phyloP scores from a whole-genome alignment of 92 coral and sea anemone species.

The Phymanthus crucifer region DNA sequence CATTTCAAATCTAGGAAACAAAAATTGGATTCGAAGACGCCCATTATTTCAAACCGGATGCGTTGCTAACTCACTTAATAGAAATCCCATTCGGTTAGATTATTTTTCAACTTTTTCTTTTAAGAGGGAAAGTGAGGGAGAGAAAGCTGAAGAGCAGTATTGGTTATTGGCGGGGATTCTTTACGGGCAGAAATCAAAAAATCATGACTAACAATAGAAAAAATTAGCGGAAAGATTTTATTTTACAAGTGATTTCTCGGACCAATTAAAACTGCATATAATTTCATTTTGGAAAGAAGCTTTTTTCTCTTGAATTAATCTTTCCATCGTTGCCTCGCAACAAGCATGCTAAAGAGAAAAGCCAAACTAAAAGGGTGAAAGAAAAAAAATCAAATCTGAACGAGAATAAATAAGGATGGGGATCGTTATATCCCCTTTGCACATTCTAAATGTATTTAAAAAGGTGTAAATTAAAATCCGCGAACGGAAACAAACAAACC shows the following conservation, averaged over 20 bases:
- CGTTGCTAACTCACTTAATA: not conserved
- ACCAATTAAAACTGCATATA: not conserved
- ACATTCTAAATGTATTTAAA: not conserved
- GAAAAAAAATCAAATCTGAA: not conserved
- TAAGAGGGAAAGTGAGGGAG: not conserved
- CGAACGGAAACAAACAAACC: not conserved
- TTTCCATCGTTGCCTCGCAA: not conserved
- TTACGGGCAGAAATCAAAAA: not conserved
- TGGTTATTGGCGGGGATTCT: not conserved
- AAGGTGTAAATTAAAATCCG: not conserved
- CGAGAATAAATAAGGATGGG: not conserved
- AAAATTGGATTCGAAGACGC: not conserved
- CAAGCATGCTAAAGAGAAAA: not conserved
- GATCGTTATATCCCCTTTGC: not conserved
- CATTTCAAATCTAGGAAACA: not conserved
- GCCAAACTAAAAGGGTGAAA: not conserved
- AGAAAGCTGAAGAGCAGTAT: not conserved
- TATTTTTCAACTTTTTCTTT: not conserved
- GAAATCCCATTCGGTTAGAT: not conserved
- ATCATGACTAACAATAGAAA: not conserved
- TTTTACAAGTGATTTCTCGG: not conserved
- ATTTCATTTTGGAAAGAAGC: not conserved
- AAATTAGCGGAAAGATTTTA: not conserved
- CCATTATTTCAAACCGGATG: not conserved
- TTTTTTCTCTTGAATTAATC: not conserved